Conservation (phyloP, 2,888 invertebrate genomes). For the Coelogynopora nodosa region DNA sequence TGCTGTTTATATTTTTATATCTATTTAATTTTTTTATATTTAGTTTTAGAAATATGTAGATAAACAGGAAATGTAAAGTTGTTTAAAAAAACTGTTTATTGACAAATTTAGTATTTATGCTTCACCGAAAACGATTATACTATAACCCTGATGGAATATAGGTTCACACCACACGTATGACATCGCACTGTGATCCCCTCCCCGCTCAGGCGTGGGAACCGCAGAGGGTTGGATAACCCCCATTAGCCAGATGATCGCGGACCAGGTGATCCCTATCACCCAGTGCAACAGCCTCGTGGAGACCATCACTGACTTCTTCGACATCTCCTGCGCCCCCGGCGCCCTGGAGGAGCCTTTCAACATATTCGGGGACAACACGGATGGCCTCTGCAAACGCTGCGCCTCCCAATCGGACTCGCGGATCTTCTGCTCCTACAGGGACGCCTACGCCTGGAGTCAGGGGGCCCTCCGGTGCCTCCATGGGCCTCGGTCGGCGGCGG, state of each 20-base stretch:
- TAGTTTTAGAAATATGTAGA: too few relatives aligned
- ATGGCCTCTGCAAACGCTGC: conserved; percentile 74
- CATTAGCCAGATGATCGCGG: conserved; percentile 15
- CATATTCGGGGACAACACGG: conserved; percentile 67
- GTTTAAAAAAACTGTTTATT: too few relatives aligned
- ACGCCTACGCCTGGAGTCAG: conserved; percentile 76
- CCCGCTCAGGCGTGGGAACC: conserved; percentile 43
- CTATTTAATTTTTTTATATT: too few relatives aligned
- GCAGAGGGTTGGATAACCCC: conserved; percentile 43
- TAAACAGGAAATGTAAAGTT: too few relatives aligned
- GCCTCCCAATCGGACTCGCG: conserved; percentile 63
- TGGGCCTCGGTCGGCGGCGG: neutral
- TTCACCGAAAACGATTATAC: too few relatives aligned
- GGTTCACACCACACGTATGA: too few relatives aligned
- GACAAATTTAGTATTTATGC: too few relatives aligned
- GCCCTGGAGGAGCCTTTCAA: conserved; percentile 84
- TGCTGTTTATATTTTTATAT: too few relatives aligned
- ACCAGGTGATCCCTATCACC: conserved; percentile 35
- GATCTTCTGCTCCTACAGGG: conserved; percentile 55
- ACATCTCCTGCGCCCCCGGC: conserved; percentile 86
- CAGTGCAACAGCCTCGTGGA: conserved; percentile 88
- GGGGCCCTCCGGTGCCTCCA: conserved; percentile 74
- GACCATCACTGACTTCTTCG: conserved; percentile 78
- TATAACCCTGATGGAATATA: too few relatives aligned
- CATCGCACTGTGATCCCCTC: too few relatives aligned